phyloP scores from a whole-genome alignment of 1,140 invertebrate genomes.

The Lasaia peninsularis region DNA sequence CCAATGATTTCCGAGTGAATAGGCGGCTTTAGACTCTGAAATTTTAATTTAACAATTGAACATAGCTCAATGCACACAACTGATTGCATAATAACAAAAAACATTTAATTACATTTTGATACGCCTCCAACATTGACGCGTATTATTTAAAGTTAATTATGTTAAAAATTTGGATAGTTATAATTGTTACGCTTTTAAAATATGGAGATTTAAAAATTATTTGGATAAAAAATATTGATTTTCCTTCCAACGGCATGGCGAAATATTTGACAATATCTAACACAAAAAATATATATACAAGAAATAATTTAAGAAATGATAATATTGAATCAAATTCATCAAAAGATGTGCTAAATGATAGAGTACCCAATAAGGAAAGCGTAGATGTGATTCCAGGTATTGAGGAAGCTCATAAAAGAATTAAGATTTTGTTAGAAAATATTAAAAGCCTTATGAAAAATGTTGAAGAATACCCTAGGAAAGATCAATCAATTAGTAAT shows the following conservation, averaged over 20 bases:
- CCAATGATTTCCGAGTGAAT: background rate
- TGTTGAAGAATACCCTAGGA: background rate
- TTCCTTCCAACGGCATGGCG: background rate
- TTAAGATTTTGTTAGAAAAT: background rate
- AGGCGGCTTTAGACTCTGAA: background rate
- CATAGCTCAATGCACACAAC: background rate
- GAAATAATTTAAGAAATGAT: background rate
- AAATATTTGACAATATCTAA: background rate
- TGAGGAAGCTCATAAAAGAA: background rate
- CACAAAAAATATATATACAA: background rate
- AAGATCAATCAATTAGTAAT: background rate
- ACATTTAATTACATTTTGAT: slow-evolving; percentile 2
- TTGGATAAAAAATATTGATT: background rate
- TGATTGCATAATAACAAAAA: background rate
- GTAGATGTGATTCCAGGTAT: background rate
- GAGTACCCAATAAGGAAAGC: background rate
- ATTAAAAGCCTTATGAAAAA: background rate
- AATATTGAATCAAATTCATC: background rate
- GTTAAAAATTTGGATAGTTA: background rate
- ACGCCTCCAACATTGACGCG: background rate
- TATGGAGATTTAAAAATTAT: background rate
- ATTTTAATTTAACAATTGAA: slow-evolving; percentile 2
- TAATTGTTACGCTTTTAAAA: background rate
- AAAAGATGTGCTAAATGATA: background rate
- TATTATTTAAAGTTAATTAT: background rate